phyloP scores from a whole-genome alignment of 2,113 vertebrate genomes.

The Aegithalos caudatus region DNA sequence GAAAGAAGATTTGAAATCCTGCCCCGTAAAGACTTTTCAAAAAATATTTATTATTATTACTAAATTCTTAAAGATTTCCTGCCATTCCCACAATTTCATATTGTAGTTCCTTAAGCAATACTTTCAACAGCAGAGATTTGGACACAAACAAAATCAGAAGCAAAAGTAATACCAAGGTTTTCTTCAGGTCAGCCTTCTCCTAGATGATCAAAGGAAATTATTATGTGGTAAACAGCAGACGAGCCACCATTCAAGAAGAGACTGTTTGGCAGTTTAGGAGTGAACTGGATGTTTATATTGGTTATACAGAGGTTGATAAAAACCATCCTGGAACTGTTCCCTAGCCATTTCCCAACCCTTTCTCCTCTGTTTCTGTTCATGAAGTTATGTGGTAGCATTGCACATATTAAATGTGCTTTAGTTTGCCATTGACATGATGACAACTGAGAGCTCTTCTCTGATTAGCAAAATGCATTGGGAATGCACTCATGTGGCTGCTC shows the following conservation, averaged over 20 bases:
- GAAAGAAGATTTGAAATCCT: not conserved
- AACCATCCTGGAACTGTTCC: not conserved
- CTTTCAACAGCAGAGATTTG: not conserved
- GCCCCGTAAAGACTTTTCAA: not conserved
- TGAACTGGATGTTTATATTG: not conserved
- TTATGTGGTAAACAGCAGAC: not conserved
- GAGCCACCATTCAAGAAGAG: not conserved
- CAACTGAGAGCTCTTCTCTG: not conserved
- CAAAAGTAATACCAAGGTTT: not conserved
- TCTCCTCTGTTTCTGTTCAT: not conserved
- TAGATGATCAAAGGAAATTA: not conserved
- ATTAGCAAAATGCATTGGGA: not conserved
- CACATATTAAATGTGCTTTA: not conserved
- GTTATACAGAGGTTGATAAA: not conserved
- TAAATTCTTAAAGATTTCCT: not conserved
- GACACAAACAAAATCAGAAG: not conserved
- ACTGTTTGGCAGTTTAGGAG: not conserved
- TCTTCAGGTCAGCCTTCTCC: not conserved
- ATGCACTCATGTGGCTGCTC: not conserved
- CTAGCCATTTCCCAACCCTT: not conserved
- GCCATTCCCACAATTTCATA: not conserved
- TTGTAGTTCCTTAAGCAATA: not conserved
- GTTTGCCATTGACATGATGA: not conserved
- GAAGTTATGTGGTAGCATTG: not conserved
- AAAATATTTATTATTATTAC: not conserved